Evolutionary conservation across 2,888 invertebrate genomes (phyloP).

Genomic region (Linnaemya vulpina): DNA sequence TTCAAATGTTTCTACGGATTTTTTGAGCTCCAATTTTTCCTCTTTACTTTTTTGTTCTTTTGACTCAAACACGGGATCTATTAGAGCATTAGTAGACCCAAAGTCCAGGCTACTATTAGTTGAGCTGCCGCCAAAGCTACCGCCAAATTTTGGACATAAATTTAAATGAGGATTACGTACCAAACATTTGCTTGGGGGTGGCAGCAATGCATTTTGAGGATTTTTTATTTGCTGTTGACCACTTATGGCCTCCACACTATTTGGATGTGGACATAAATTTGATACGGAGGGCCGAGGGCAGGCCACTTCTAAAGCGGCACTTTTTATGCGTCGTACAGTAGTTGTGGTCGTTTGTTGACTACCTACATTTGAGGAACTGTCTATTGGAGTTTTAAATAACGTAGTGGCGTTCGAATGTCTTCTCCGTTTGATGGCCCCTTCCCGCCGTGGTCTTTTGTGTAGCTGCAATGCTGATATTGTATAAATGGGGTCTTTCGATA

Average conservation of each 20-base stretch:
- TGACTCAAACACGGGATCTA: conserved; percentile 87
- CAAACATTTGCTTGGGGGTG: conserved; percentile 88
- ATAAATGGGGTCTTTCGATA: conserved; percentile 77
- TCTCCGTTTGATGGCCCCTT: conserved; percentile 78
- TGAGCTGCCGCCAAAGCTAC: conserved; percentile 76
- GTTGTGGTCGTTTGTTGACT: conserved; percentile 68
- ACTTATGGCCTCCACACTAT: conserved; percentile 90
- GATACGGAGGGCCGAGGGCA: conserved; percentile 88
- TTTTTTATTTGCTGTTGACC: conserved; percentile 87
- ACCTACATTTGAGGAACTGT: conserved; percentile 69
- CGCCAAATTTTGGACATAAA: conserved; percentile 85
- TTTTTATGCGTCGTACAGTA: conserved; percentile 87
- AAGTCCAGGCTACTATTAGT: conserved; percentile 80
- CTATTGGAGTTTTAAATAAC: conserved; percentile 76
- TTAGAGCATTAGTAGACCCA: conserved; percentile 79
- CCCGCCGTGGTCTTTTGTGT: conserved; percentile 80
- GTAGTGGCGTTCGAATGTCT: conserved; percentile 83
- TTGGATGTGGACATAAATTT: conserved; percentile 91
- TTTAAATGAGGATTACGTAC: conserved; percentile 89
- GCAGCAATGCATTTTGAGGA: conserved; percentile 86
- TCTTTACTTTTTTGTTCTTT: conserved; percentile 92
- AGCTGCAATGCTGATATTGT: conserved; percentile 86
- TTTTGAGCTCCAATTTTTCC: conserved; percentile 36
- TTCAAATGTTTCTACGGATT: conserved; percentile 2
- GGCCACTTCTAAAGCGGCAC: conserved; percentile 88